Evolutionary conservation across 1,140 invertebrate species (phyloP).

Genomic region (Caerostris extrusa): DNA sequence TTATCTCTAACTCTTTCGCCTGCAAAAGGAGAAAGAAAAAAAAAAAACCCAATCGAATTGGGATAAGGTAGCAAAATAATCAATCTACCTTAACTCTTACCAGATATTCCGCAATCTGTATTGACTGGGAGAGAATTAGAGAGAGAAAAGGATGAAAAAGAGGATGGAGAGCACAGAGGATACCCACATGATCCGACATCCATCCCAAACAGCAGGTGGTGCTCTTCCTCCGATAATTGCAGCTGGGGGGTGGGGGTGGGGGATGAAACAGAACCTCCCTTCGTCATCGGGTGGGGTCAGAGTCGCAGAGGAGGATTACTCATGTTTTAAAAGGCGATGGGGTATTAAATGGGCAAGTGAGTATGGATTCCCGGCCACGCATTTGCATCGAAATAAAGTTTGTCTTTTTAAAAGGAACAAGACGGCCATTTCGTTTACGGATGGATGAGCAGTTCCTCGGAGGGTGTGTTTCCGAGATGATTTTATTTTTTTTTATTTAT

Average conservation of each 20-base stretch:
- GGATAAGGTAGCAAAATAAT: slow-evolving; percentile 29
- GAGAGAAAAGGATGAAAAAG: not conserved
- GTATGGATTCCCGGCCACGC: slow-evolving; percentile 1
- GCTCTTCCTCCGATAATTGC: slow-evolving; percentile 52
- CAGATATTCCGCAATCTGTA: slow-evolving; percentile 70
- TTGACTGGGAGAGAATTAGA: slow-evolving; percentile 48
- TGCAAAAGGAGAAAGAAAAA: not conserved
- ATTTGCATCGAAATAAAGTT: slow-evolving; percentile 65
- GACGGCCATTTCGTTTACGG: slow-evolving; percentile 28
- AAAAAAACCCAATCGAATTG: not conserved
- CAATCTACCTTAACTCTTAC: slow-evolving; percentile 39
- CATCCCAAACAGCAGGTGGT: slow-evolving; percentile 45
- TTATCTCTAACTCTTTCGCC: not conserved
- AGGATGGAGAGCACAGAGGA: not conserved
- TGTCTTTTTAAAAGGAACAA: slow-evolving; percentile 46
- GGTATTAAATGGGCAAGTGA: slow-evolving; percentile 32
- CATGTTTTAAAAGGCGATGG: slow-evolving; percentile 47
- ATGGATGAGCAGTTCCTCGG: not conserved
- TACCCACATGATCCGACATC: slow-evolving; percentile 42
- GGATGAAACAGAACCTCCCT: not conserved
- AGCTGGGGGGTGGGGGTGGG: not conserved
- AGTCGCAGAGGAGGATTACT: not conserved
- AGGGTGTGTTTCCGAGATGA: not conserved
- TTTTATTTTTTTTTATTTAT: not conserved
- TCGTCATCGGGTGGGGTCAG: slow-evolving; percentile 17